Evolutionary conservation across 1,140 invertebrate genomes (phyloP).

Genomic region (Centruroides sculpturatus): DNA sequence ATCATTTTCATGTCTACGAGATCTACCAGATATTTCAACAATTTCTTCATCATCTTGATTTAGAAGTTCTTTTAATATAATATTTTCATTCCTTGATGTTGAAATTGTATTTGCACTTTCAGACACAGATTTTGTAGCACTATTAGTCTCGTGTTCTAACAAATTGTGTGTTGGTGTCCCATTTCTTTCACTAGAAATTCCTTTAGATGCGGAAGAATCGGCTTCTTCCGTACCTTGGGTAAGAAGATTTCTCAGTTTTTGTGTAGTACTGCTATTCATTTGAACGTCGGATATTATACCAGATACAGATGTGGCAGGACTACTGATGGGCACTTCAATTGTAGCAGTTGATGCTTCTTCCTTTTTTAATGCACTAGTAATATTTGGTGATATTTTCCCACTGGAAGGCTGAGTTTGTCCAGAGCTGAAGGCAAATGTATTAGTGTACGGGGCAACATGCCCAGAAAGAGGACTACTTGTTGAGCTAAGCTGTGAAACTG

Average conservation of each 20-base stretch:
- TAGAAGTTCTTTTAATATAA: constrained; percentile 18
- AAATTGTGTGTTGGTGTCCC: too few relatives aligned
- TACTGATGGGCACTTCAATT: too few relatives aligned
- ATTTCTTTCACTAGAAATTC: too few relatives aligned
- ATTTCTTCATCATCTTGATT: constrained; percentile 16
- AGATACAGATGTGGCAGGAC: too few relatives aligned
- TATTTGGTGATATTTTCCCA: constrained; percentile 5
- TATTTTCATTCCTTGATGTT: constrained; percentile 8
- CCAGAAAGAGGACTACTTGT: constrained; percentile 10
- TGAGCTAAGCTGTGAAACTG: constrained; percentile 5
- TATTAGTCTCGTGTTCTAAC: too few relatives aligned
- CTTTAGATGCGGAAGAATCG: constrained; percentile 12
- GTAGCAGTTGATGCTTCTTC: neutral
- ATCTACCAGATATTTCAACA: neutral
- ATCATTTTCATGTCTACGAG: neutral
- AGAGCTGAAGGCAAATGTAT: constrained; percentile 42
- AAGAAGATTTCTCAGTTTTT: constrained; percentile 21
- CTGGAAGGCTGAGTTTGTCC: constrained; percentile 22
- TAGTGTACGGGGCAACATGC: constrained; percentile 31
- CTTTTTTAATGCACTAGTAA: too few relatives aligned
- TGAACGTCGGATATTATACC: too few relatives aligned
- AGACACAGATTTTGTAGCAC: too few relatives aligned
- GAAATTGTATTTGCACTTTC: neutral
- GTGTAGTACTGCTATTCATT: constrained; percentile 1
- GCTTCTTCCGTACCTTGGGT: constrained; percentile 16